A percentile compares a stretch with the other conserved stretches of the same genome.
Conservation (phyloP, 2,888 invertebrate genomes). For the Panorpa germanica region DNA sequence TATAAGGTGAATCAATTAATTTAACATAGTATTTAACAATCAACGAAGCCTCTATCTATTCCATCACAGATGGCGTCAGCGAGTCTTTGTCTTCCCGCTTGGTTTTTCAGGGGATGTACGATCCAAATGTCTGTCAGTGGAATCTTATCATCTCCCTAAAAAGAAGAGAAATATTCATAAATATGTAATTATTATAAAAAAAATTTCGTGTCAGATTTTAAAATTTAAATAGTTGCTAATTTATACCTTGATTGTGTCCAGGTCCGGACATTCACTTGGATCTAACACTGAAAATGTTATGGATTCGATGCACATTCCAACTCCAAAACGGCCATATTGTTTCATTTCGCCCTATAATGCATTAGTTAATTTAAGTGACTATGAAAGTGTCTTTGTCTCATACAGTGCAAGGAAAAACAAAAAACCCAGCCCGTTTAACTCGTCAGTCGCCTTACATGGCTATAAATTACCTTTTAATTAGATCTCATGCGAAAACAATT, state of each 20-base stretch:
- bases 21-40: slow-evolving; percentile 21
- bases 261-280: slow-evolving; percentile 30
- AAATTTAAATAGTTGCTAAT: not conserved
- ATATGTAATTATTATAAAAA: not conserved
- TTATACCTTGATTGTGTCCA: slow-evolving; percentile 24
- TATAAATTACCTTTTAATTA: no score
- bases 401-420: no score
- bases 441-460: no score
- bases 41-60: slow-evolving; percentile 35
- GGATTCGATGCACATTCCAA: slow-evolving; percentile 33
- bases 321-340: slow-evolving; percentile 27
- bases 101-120: slow-evolving; percentile 34
- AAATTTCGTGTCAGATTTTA: not conserved
- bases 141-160: slow-evolving; percentile 29
- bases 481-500: no score
- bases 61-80: slow-evolving; percentile 45
- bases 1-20: slow-evolving; percentile 27
- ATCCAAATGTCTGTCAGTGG: slow-evolving; percentile 46
- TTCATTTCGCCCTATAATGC: slow-evolving; percentile 25
- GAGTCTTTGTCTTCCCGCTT: slow-evolving; percentile 35
- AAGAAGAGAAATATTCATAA: slow-evolving; percentile 11
- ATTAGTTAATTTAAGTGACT: no score
- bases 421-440: no score
- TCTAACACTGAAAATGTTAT: slow-evolving; percentile 30
- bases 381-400: no score